Percentiles rank a stretch among this genome's conserved stretches.
phyloP scores from a whole-genome alignment of 1,140 invertebrate genomes.

The Gryllus bimaculatus region DNA sequence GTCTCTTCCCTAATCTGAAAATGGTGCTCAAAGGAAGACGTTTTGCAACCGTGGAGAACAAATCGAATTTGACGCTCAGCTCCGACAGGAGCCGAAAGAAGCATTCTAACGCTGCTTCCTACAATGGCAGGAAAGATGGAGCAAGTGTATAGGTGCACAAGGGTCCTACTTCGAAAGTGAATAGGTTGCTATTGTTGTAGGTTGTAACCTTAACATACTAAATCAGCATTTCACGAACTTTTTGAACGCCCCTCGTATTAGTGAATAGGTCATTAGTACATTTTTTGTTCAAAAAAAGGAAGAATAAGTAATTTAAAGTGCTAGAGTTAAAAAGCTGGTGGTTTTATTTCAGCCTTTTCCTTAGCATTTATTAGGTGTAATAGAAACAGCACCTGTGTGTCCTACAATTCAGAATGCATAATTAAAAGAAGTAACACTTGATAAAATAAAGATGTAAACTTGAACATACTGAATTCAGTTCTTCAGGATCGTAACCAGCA shows the following conservation, averaged over 20 bases:
- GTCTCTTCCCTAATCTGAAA: neutral
- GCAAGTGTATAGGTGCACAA: neutral
- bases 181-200: neutral
- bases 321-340: too few species aligned
- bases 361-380: too few species aligned
- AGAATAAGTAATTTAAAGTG: too few species aligned
- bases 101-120: neutral
- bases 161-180: conserved; percentile 6
- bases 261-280: too few species aligned
- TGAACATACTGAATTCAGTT: too few species aligned
- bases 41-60: neutral
- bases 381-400: too few species aligned
- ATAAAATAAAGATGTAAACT: too few species aligned
- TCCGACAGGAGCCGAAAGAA: neutral
- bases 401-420: too few species aligned
- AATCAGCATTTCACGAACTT: neutral
- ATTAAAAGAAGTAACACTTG: too few species aligned
- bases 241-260: neutral
- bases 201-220: neutral
- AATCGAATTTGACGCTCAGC: neutral
- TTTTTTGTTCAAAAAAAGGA: too few species aligned
- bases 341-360: too few species aligned
- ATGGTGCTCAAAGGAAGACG: neutral
- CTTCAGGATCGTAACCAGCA: too few species aligned
- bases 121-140: neutral